Conservation (phyloP, 2,797 vertebrate genomes). For the Trematomus bernacchii region DNA sequence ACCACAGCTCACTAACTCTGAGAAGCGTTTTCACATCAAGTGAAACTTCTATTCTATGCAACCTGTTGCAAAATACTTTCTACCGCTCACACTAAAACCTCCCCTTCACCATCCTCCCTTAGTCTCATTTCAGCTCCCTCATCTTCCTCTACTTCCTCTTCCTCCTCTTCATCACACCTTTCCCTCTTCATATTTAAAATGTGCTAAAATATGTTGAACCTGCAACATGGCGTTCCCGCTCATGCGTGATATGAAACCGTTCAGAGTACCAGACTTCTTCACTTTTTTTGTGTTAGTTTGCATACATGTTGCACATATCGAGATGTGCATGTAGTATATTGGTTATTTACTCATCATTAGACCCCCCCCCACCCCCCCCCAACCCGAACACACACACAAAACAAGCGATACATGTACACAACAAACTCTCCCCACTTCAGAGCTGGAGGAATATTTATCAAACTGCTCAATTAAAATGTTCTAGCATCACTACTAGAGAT, state of each 20-base stretch:
- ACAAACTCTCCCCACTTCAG: constrained; percentile 18
- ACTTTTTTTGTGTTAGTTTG: constrained; percentile 59
- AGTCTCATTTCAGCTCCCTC: not conserved
- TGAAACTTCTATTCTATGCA: constrained; percentile 54
- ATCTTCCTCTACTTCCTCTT: not conserved
- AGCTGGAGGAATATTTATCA: not conserved
- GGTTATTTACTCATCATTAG: constrained; percentile 59
- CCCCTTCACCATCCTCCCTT: not conserved
- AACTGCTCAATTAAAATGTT: constrained; percentile 1
- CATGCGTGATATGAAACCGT: constrained; percentile 86
- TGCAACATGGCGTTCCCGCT: constrained; percentile 90
- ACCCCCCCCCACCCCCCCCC: constrained; percentile 9
- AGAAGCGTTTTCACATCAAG: constrained; percentile 84
- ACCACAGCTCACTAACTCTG: constrained; percentile 79
- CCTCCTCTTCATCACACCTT: not conserved
- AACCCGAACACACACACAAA: constrained; percentile 83
- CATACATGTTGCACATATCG: constrained; percentile 61
- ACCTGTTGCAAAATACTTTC: constrained; percentile 58
- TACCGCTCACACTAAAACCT: constrained; percentile 69
- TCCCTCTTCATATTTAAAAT: constrained; percentile 17
- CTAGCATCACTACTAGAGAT: no score
- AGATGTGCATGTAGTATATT: constrained; percentile 43
- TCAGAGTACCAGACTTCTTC: constrained; percentile 96
- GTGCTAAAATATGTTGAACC: constrained; percentile 93
- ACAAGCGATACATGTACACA: constrained; percentile 86